Evolutionary conservation across 2,888 invertebrate genomes (phyloP), one percentile per base, ranked within the genome.

Genomic region (Nomada hirtipes): DNA sequence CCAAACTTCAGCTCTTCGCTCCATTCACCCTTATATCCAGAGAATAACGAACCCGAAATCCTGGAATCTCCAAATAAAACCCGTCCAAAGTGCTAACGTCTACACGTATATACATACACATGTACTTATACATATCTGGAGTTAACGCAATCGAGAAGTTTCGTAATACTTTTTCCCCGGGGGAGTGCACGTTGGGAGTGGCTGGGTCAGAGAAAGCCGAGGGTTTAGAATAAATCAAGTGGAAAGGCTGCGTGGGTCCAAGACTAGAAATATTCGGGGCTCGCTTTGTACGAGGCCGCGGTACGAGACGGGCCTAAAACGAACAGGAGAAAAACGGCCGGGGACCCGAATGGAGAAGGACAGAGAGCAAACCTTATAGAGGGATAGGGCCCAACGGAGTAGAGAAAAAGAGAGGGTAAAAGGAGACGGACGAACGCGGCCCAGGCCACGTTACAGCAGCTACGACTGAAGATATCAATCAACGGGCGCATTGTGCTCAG

Each of bases 381-480:
- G 71, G 77, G 55, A 20, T 61, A 76, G 68, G 63, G 77, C 67
- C 59, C 64, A 23, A 42, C 52, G 59, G 79, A 72, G 65, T 55
- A 61, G 52, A 61, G 60, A 67, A 36, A 74, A 57, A 71, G 80
- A 77, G 74, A 60, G 67, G 55, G 68, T 29, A 67, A 79, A 72
- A 72, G 81, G 71, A 71, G 68, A 68, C 36, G 77, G 84, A 84
- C 57, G 84, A 84, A 76, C 78, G 80, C 59, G 69, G 65, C 67
- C 72, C 84, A 80, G 83, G 81, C 85, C 82, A 84, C 88, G 89
- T 85, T 88, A 87, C 89, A 84, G 87, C 90, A 90, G 89, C 88
- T 83, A 88, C 91, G 90, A 92, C 92, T 91, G 90, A 92, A 92
- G 92, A 92, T 92, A 92, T 92, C 92, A 92, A 92, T 92, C 92